Conservation (phyloP, 2,888 invertebrate species). For the Eledone cirrhosa region DNA sequence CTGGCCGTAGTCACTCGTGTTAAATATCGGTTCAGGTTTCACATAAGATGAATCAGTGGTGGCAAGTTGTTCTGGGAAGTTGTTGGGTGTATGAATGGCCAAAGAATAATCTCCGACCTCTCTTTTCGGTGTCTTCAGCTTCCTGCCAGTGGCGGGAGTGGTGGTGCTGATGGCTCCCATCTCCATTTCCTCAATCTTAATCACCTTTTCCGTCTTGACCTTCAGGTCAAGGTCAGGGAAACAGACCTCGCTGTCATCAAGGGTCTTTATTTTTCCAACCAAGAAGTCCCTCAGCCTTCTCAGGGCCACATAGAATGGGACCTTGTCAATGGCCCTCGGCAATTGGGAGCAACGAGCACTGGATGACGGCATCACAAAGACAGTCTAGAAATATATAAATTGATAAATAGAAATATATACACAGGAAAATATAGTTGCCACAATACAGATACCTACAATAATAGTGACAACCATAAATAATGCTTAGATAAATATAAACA, state of each 20-base stretch:
- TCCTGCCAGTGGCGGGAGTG: background rate
- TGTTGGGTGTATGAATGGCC: background rate
- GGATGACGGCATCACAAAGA: constrained; percentile 99
- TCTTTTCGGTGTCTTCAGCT: background rate
- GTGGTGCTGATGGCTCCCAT: background rate
- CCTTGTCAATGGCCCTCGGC: constrained; percentile 97
- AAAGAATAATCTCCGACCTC: background rate
- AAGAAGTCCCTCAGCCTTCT: constrained; percentile 95
- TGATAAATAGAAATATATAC: background rate
- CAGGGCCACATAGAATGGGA: constrained; percentile 94
- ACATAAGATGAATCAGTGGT: constrained; percentile 5
- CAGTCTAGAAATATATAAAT: constrained; percentile 74
- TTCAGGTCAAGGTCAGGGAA: constrained; percentile 63
- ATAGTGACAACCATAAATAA: background rate
- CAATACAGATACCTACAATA: background rate
- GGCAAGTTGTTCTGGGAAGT: background rate
- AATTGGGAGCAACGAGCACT: constrained; percentile 96
- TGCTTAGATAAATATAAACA: too few species aligned
- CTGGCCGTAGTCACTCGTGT: constrained; percentile 36
- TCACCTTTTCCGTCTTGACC: constrained; percentile 45
- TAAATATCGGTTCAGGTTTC: constrained; percentile 37
- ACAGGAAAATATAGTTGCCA: background rate
- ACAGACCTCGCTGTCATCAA: constrained; percentile 62
- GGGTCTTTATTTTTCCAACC: constrained; percentile 75
- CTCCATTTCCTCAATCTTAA: constrained; percentile 35